Evolutionary conservation across 1,140 invertebrate genomes (phyloP).

Genomic region (Listronotus oregonensis): DNA sequence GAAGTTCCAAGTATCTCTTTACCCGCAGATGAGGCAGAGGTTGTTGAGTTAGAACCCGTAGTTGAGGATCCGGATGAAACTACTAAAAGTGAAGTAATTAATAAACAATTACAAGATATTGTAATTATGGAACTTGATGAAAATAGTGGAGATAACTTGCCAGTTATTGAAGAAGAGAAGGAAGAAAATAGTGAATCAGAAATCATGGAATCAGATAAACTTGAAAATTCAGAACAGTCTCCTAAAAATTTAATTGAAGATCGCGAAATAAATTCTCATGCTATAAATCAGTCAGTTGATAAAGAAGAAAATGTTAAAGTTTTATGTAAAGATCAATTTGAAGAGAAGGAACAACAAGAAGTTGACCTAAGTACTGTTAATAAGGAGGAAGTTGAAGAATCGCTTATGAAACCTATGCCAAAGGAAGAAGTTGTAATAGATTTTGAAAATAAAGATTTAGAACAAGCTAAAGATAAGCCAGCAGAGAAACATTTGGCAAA

Average conservation of each 20-base stretch:
- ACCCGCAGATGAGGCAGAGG: background rate
- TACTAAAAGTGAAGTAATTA: background rate
- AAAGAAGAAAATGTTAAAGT: too few species aligned
- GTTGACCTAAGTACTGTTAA: too few species aligned
- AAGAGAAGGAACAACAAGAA: too few species aligned
- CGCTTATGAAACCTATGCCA: too few species aligned
- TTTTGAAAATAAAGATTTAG: too few species aligned
- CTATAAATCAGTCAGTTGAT: too few species aligned
- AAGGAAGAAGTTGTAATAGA: too few species aligned
- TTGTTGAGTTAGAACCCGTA: background rate
- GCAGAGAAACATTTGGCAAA: too few species aligned
- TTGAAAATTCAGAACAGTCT: slow-evolving; percentile 5
- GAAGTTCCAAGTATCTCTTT: background rate
- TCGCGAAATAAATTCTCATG: too few species aligned
- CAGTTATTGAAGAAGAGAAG: background rate
- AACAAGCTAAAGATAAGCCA: too few species aligned
- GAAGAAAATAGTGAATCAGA: background rate
- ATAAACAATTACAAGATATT: slow-evolving; percentile 1
- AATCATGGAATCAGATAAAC: background rate
- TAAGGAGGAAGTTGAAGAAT: too few species aligned
- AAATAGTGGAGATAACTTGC: background rate
- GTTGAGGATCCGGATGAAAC: slow-evolving; percentile 20
- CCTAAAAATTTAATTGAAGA: slow-evolving; percentile 4
- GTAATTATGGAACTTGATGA: background rate
- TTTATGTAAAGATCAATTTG: too few species aligned